These are phyloP conservation scores for Candidula unifasciata DNA, from an alignment of 2,888 invertebrate species.

Conservation along the genomic window DNA sequence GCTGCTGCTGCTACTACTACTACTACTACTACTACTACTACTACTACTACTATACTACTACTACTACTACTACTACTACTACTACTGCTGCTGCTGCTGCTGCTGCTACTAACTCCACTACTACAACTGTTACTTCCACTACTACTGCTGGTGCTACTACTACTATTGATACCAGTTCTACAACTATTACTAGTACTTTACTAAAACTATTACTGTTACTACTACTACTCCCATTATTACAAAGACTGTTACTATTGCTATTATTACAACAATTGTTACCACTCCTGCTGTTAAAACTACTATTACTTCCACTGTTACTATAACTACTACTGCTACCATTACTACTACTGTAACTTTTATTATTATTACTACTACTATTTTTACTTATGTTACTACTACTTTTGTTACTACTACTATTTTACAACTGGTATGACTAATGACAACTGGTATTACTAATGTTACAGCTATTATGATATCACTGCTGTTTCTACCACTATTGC, in stretches of 20 bases:
- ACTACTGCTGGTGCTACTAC: no score
- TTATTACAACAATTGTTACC: not conserved
- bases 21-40: constrained; percentile 9
- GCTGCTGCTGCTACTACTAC: not conserved
- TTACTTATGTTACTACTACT: not conserved
- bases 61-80: not conserved
- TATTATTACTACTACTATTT: not conserved
- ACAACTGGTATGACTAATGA: not conserved
- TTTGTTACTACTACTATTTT: not conserved
- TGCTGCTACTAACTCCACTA: no score
- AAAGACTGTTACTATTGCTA: not conserved
- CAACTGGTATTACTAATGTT: no score
- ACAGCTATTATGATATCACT: not conserved
- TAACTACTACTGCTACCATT: not conserved
- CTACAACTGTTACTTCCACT: no score
- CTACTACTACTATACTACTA: no score
- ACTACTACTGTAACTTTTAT: not conserved
- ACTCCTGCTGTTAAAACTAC: not conserved
- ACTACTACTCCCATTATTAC: not conserved
- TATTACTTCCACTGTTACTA: not conserved
- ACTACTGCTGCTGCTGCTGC: not conserved
- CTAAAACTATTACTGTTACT: not conserved
- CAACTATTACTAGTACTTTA: not conserved
- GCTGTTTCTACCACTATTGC: not conserved
- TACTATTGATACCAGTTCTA: not conserved